These are phyloP conservation scores for Clistopyga incitator DNA, from an alignment of 2,888 invertebrate genomes.

Conservation along the genomic window DNA sequence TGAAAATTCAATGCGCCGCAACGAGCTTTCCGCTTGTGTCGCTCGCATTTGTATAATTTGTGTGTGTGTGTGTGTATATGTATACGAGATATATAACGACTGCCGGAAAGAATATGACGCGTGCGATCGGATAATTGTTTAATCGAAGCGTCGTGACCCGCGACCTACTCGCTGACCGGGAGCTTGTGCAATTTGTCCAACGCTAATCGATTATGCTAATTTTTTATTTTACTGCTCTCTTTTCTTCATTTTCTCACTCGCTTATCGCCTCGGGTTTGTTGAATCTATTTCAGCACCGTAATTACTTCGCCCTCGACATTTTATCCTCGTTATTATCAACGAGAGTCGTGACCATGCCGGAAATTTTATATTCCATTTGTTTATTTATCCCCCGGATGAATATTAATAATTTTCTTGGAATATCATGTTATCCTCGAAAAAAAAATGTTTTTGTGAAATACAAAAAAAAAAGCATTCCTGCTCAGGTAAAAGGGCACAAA, in stretches of 20 bases:
- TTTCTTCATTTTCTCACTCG: neutral
- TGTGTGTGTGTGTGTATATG: slow-evolving; percentile 2
- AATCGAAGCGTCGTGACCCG: slow-evolving; percentile 57
- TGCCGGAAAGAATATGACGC: slow-evolving; percentile 1
- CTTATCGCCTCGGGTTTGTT: slow-evolving; percentile 11
- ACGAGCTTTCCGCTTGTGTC: neutral
- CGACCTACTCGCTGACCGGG: slow-evolving; percentile 40
- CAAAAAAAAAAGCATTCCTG: neutral
- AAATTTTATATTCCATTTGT: neutral
- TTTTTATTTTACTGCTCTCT: slow-evolving; percentile 24
- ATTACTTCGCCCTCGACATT: neutral
- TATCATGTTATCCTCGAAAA: neutral
- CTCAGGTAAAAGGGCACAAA: neutral
- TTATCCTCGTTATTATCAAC: too few relatives aligned
- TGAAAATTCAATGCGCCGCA: slow-evolving; percentile 18
- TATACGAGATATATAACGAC: neutral
- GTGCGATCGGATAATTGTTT: slow-evolving; percentile 56
- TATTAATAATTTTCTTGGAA: neutral
- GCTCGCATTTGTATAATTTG: neutral
- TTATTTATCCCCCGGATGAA: neutral
- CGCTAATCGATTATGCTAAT: slow-evolving; percentile 47
- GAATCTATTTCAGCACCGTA: neutral
- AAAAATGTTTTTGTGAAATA: neutral
- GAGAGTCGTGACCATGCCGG: too few relatives aligned
- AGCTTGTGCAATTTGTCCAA: slow-evolving; percentile 59